Conservation (phyloP, 1,140 invertebrate genomes). For the Prorops nasuta region DNA sequence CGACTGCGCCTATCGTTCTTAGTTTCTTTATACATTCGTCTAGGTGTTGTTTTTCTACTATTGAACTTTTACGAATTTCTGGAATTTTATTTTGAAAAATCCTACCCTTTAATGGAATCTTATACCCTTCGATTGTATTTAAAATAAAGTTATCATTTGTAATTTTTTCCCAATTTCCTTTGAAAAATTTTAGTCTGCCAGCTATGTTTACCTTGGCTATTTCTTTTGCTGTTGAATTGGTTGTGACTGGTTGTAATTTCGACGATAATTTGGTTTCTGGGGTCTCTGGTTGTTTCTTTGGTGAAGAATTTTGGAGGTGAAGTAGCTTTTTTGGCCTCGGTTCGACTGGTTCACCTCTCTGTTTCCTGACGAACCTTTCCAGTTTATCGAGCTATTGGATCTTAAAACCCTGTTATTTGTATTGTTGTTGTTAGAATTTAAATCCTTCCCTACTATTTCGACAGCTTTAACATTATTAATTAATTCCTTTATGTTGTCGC, state of each 20-base stretch:
- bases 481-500: too few relatives aligned
- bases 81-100: too few relatives aligned
- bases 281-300: too few relatives aligned
- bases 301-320: too few relatives aligned
- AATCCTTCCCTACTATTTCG: too few relatives aligned
- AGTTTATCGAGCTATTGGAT: too few relatives aligned
- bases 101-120: conserved; percentile 1
- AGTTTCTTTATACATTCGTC: neutral
- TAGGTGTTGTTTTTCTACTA: too few relatives aligned
- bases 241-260: neutral
- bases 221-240: neutral
- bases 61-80: too few relatives aligned
- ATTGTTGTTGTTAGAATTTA: too few relatives aligned
- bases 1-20: neutral
- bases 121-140: conserved; percentile 12
- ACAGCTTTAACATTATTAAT: too few relatives aligned
- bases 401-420: too few relatives aligned
- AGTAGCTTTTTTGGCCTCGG: neutral
- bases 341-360: neutral
- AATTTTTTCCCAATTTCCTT: conserved; percentile 12
- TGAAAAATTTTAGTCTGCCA: conserved; percentile 10
- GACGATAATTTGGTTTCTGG: neutral
- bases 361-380: too few relatives aligned
- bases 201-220: neutral
- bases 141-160: conserved; percentile 13